Evolutionary conservation across 92 coral and sea anemone genomes (phyloP), one percentile per base, ranked within the genome.

Genomic region (Porites evermanni): DNA sequence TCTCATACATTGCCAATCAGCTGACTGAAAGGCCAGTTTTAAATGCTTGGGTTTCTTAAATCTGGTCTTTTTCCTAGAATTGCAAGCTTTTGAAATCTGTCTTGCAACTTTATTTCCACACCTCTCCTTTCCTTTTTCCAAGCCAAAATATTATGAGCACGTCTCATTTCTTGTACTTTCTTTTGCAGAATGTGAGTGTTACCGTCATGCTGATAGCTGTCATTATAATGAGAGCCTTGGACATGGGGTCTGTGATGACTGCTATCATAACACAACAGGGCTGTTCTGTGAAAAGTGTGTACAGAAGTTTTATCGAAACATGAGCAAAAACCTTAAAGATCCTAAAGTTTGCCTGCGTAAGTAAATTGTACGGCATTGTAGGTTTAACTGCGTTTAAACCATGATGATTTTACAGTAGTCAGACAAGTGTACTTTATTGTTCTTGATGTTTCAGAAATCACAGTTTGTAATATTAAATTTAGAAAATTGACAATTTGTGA

Each of bases 201-300:
- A 97, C 59, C 54, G 78, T 0, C 99, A 97, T 87, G 91, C 99
- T 11, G 79, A 79, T 19, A 84, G 93, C 74, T 97, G 99, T 68
- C 91, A 67, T 1, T 97, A 87, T 56, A 97, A 93, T 67, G 11
- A 71, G 21, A 91, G 80, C 6, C 94, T 93, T 53, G 91, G 79
- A 38, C 96, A 89, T 74, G 99, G 99, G 7, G 86, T 93, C 3
- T 97, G 99, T 77, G 89, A 93, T 2, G 79, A 93, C 77, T 97
- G 99, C 79, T 58, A 91, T 77, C 89, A 97, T 84, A 93, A 97
- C 87, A 97, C 98, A 1, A 90, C 93, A 18, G 99, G 99, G 14
- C 78, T 91, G 64, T 92, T 88, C 85, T 97, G 99, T 93, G 95
- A 97, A 32, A 78, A 88, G 68, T 97, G 99, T 64, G 53, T 88